These are phyloP conservation scores for Sylvicapra grimmia DNA, from an alignment of 2,113 vertebrate genomes.

Conservation along the genomic window DNA sequence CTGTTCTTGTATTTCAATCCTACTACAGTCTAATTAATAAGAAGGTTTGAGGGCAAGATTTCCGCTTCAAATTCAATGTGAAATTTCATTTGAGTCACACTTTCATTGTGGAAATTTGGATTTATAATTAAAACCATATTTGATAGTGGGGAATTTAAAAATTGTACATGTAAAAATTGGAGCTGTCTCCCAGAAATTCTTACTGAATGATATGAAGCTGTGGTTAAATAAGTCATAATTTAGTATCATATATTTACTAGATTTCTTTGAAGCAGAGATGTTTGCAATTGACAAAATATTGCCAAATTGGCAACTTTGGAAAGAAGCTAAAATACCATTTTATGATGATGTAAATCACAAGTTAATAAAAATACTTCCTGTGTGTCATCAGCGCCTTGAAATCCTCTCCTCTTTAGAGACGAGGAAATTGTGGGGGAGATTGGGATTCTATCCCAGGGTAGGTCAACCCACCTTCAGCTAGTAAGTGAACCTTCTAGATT, in stretches of 20 bases:
- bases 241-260: constrained; percentile 25
- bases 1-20: neutral
- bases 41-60: constrained; percentile 15
- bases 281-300: constrained; percentile 45
- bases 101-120: neutral
- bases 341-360: neutral
- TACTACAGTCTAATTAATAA: neutral
- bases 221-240: constrained; percentile 36
- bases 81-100: constrained; percentile 21
- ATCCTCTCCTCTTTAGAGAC: neutral
- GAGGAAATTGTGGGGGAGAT: neutral
- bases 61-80: neutral
- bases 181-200: constrained; percentile 8
- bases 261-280: constrained; percentile 33
- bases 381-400: neutral
- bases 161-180: neutral
- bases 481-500: neutral
- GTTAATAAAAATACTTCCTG: constrained; percentile 3
- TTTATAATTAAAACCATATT: constrained; percentile 4
- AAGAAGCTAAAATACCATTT: constrained; percentile 23
- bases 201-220: neutral
- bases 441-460: neutral
- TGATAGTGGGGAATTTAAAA: neutral
- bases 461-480: neutral
- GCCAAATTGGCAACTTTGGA: constrained; percentile 39